phyloP scores from a whole-genome alignment of 2,797 vertebrate genomes.

The Nyctalus aviator region DNA sequence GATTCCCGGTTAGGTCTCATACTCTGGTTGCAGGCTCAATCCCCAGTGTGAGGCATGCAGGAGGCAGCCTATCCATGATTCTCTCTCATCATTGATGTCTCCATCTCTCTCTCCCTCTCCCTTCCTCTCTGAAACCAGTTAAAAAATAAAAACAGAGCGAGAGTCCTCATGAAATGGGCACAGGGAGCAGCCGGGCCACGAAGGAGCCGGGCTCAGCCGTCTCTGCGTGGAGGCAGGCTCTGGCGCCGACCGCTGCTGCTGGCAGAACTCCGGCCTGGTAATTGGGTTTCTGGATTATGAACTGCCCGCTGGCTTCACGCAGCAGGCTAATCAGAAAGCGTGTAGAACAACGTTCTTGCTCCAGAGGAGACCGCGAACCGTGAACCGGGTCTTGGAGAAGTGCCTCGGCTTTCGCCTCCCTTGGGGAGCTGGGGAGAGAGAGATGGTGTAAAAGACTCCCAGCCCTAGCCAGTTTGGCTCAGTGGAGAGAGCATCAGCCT shows the following conservation, averaged over 20 bases:
- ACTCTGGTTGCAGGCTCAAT: too few relatives aligned
- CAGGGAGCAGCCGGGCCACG: background rate
- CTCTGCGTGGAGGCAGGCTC: background rate
- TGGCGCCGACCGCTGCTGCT: background rate
- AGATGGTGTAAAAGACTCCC: background rate
- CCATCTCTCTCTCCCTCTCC: too few relatives aligned
- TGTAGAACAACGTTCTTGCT: conserved; percentile 30
- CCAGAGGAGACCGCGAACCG: background rate
- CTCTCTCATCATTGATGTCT: too few relatives aligned
- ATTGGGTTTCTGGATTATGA: conserved; percentile 59
- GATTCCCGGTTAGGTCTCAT: too few relatives aligned
- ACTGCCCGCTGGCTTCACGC: conserved; percentile 36
- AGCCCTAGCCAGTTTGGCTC: too few relatives aligned
- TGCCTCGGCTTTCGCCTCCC: background rate
- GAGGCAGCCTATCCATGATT: too few relatives aligned
- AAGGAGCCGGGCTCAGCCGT: background rate
- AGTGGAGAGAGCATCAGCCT: too few relatives aligned
- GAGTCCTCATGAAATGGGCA: background rate
- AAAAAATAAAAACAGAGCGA: background rate
- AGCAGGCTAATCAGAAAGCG: conserved; percentile 65
- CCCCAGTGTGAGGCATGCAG: too few relatives aligned
- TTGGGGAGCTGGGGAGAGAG: too few relatives aligned
- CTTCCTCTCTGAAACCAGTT: too few relatives aligned
- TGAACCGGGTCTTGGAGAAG: conserved; percentile 14
- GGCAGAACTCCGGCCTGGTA: background rate